Conservation (phyloP, 2,797 vertebrate genomes). For the Halcyon smyrnensis region DNA sequence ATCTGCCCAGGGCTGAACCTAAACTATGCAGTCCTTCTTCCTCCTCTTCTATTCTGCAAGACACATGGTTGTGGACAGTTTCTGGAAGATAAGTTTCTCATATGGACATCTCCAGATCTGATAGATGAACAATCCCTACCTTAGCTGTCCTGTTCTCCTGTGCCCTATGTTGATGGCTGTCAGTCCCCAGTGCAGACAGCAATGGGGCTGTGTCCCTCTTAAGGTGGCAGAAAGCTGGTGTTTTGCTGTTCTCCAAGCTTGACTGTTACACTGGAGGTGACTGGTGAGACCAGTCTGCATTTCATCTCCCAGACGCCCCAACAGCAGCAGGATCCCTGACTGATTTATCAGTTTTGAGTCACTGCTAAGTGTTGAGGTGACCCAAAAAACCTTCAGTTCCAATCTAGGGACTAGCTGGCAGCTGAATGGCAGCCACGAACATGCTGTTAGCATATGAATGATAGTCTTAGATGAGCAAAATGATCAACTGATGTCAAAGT, state of each 20-base stretch:
- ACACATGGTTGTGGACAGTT: not conserved
- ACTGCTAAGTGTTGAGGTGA: not conserved
- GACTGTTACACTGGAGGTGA: not conserved
- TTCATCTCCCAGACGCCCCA: not conserved
- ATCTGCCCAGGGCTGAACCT: not conserved
- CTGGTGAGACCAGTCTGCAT: not conserved
- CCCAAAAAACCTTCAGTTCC: not conserved
- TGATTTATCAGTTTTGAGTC: not conserved
- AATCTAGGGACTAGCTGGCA: not conserved
- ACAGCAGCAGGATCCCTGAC: not conserved
- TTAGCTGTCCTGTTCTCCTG: not conserved
- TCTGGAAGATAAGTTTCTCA: not conserved
- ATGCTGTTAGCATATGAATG: not conserved
- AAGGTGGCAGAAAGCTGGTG: not conserved
- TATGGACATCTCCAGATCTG: not conserved
- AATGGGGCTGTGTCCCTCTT: not conserved
- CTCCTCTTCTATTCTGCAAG: not conserved
- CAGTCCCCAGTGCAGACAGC: fast-evolving
- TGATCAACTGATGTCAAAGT: not conserved
- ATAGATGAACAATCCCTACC: not conserved
- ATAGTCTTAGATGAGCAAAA: not conserved
- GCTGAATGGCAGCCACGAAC: conserved; percentile 4
- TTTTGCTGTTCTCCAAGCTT: not conserved
- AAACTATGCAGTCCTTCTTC: not conserved
- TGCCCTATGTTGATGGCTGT: not conserved